Evolutionary conservation across 2,113 vertebrate genomes (phyloP).

Genomic region (Grammomys surdaster): DNA sequence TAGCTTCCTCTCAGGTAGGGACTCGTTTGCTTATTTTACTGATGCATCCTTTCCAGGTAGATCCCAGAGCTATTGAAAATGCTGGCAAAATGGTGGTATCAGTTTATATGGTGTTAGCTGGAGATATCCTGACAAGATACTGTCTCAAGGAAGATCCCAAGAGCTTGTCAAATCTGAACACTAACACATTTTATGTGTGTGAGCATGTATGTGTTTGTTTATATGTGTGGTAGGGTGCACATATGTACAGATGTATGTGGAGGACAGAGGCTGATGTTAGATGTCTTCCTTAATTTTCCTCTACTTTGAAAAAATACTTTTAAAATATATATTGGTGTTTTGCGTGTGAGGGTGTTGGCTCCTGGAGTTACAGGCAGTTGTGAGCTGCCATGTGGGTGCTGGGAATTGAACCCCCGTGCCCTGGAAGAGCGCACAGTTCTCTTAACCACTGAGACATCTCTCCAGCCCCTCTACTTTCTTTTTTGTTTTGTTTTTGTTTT

Average conservation of each 20-base stretch:
- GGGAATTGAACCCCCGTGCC: not conserved
- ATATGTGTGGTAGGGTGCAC: not conserved
- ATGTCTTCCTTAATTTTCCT: not conserved
- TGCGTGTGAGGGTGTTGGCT: not conserved
- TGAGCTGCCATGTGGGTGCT: not conserved
- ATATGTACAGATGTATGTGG: not conserved
- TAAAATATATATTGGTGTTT: not conserved
- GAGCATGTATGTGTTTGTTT: not conserved
- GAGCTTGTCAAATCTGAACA: not conserved
- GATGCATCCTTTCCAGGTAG: not conserved
- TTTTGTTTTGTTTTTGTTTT: not conserved
- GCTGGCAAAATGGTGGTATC: not conserved
- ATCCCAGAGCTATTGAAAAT: not conserved
- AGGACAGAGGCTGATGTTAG: not conserved
- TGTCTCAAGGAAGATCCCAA: rapidly evolving
- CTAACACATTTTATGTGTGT: no score
- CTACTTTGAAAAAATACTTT: not conserved
- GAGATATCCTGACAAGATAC: not conserved
- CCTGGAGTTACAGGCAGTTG: not conserved
- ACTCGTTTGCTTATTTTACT: not conserved
- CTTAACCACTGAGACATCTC: not conserved
- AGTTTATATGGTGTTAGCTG: not conserved
- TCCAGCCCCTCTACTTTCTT: not conserved
- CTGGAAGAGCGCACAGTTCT: not conserved
- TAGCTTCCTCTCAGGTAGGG: not conserved